These are phyloP conservation scores for Falco cherrug DNA, from an alignment of 2,797 vertebrate genomes.

Conservation along the genomic window DNA sequence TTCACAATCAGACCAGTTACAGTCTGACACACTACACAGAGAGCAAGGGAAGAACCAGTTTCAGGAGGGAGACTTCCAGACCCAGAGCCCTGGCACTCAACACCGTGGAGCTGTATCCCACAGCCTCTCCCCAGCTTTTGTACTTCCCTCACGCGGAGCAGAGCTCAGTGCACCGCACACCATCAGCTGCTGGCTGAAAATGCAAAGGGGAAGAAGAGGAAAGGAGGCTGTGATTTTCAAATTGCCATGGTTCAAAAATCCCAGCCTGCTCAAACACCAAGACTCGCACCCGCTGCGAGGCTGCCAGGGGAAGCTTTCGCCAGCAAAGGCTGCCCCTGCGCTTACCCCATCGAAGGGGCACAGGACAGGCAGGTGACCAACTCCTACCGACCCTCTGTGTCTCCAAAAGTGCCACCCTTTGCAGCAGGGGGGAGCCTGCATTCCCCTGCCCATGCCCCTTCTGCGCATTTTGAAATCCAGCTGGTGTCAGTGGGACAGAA, in stretches of 20 bases:
- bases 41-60: background rate
- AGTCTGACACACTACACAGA: background rate
- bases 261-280: background rate
- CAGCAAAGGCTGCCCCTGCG: background rate
- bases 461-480: background rate
- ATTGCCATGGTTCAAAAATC: background rate
- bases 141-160: background rate
- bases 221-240: background rate
- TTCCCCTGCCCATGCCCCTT: background rate
- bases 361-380: background rate
- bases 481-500: background rate
- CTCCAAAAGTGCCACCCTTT: background rate
- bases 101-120: background rate
- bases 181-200: background rate
- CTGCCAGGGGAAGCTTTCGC: background rate
- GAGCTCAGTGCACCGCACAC: accelerated
- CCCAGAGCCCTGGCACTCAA: background rate
- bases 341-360: accelerated
- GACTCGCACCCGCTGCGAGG: accelerated
- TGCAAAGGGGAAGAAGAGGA: background rate
- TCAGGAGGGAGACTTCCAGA: background rate
- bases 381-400: background rate
- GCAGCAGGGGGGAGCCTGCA: background rate
- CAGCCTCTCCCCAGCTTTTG: background rate
- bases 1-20: background rate